These are phyloP conservation scores for Patiria miniata DNA, from an alignment of 35 echinoderm and acorn worm species.

Conservation along the genomic window DNA sequence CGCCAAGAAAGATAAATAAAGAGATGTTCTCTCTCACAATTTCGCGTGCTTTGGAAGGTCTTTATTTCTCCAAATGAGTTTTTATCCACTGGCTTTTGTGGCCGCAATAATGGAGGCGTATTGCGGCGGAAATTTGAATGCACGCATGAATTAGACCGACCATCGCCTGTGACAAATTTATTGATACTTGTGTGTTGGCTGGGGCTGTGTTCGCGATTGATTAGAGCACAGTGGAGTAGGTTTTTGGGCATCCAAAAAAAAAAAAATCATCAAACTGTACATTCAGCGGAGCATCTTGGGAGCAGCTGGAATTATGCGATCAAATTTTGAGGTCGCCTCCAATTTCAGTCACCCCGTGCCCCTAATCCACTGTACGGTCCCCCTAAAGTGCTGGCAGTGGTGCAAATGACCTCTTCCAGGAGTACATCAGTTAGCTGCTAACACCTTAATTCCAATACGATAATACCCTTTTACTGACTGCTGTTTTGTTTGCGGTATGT, in stretches of 20 bases:
- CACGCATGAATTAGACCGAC: slow-evolving; percentile 17
- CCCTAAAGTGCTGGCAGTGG: neutral
- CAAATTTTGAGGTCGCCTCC: slow-evolving; percentile 8
- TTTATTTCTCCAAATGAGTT: slow-evolving; percentile 19
- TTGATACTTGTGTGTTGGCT: neutral
- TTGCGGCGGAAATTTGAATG: neutral
- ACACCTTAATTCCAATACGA: neutral
- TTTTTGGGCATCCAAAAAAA: neutral
- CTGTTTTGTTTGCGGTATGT: no score
- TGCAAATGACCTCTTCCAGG: neutral
- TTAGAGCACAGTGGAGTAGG: neutral
- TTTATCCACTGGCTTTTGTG: slow-evolving; percentile 17
- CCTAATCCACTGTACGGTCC: neutral
- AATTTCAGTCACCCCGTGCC: neutral
- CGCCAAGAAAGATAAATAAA: slow-evolving; percentile 6
- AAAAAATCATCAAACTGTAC: neutral
- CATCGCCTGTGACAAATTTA: slow-evolving; percentile 31
- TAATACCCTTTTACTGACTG: no score
- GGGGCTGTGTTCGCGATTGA: slow-evolving; percentile 4
- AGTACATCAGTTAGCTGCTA: neutral
- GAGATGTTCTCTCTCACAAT: neutral
- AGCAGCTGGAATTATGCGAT: slow-evolving; percentile 21
- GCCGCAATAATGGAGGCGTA: slow-evolving; percentile 7
- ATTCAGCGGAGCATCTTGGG: slow-evolving; percentile 6
- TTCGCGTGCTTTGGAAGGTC: neutral